phyloP scores from a whole-genome alignment of 2,113 vertebrate species.

The Melospiza melodia region DNA sequence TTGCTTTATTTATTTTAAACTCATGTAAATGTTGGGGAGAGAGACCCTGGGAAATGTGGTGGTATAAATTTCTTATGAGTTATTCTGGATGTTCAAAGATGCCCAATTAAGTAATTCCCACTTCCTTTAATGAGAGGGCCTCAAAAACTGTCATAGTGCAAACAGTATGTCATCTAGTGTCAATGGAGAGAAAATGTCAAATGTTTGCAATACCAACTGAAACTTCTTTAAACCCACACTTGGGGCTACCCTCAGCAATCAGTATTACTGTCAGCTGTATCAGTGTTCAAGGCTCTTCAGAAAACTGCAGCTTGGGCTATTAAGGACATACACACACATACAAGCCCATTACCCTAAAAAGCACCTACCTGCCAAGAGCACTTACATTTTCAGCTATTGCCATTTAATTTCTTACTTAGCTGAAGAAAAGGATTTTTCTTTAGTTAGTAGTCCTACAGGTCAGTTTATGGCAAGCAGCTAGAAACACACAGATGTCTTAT shows the following conservation, averaged over 20 bases:
- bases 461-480: not conserved
- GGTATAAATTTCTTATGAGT: not conserved
- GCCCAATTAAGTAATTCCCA: not conserved
- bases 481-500: not conserved
- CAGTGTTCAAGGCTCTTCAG: not conserved
- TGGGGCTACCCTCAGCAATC: not conserved
- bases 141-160: not conserved
- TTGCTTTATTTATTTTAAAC: conserved; percentile 28
- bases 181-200: not conserved
- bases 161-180: not conserved
- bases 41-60: not conserved
- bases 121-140: not conserved
- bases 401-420: not conserved
- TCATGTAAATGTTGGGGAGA: not conserved
- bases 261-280: not conserved
- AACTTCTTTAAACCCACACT: not conserved
- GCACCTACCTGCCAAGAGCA: not conserved
- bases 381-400: not conserved
- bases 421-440: not conserved
- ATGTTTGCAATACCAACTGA: not conserved
- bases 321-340: not conserved
- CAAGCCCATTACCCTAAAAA: not conserved
- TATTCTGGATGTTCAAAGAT: not conserved
- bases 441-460: not conserved
- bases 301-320: not conserved